Evolutionary conservation across 2,888 invertebrate genomes (phyloP).

Genomic region (Pyralis farinalis): DNA sequence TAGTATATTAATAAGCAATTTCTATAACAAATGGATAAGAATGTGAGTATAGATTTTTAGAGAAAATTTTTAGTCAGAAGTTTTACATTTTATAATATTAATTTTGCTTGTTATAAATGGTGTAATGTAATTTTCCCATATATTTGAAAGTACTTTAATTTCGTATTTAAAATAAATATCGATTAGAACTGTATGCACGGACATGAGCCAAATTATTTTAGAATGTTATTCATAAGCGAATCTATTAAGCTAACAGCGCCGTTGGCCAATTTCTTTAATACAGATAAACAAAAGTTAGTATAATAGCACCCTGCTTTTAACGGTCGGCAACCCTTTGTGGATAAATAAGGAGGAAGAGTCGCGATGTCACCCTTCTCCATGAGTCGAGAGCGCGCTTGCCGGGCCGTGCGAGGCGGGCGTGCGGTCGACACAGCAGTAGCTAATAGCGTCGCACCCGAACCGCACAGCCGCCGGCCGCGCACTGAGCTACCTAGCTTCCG

Average conservation of each 20-base stretch:
- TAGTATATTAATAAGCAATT: too few relatives aligned
- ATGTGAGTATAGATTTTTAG: too few relatives aligned
- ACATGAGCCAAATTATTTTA: too few relatives aligned
- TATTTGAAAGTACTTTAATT: too few relatives aligned
- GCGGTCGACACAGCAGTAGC: conserved; percentile 62
- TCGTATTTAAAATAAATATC: too few relatives aligned
- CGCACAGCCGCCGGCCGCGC: conserved; percentile 59
- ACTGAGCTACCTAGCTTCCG: conserved; percentile 37
- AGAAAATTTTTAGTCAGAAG: too few relatives aligned
- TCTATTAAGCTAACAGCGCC: conserved; percentile 9
- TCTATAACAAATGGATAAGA: too few relatives aligned
- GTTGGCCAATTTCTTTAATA: conserved; percentile 13
- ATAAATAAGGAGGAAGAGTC: conserved; percentile 61
- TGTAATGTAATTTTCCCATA: too few relatives aligned
- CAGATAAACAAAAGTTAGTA: conserved; percentile 28
- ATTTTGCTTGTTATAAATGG: too few relatives aligned
- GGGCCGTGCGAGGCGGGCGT: conserved; percentile 38
- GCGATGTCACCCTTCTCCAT: conserved; percentile 72
- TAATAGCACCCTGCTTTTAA: conserved; percentile 36
- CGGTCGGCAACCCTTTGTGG: conserved; percentile 57
- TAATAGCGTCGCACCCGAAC: conserved; percentile 67
- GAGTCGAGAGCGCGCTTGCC: conserved; percentile 43
- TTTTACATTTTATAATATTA: too few relatives aligned
- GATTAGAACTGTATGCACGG: too few relatives aligned
- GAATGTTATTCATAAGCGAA: too few relatives aligned